phyloP scores from a whole-genome alignment of 1,140 invertebrate species.

The Kradibia gibbosae region DNA sequence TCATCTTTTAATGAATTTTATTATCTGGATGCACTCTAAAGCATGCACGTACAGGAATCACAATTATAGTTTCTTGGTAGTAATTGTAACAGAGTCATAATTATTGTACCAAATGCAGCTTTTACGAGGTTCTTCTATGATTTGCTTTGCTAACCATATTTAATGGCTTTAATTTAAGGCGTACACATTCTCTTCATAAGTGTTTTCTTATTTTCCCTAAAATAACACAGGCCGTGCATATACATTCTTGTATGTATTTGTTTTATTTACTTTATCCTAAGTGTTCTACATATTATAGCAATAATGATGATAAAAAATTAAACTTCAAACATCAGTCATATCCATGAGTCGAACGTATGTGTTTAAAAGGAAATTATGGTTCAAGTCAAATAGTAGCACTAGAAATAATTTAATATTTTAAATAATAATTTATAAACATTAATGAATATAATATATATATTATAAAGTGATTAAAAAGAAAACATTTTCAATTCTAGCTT shows the following conservation, averaged over 20 bases:
- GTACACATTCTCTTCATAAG: neutral
- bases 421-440: too few species aligned
- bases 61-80: neutral
- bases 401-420: neutral
- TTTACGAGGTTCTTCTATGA: neutral
- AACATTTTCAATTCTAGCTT: neutral
- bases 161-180: neutral
- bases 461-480: neutral
- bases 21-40: conserved; percentile 5
- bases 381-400: neutral
- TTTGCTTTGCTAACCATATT: neutral
- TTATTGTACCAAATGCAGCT: neutral
- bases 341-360: neutral
- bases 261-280: neutral
- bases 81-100: neutral
- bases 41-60: neutral
- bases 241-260: neutral
- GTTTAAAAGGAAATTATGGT: neutral
- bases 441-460: too few species aligned
- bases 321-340: neutral
- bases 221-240: neutral
- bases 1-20: conserved; percentile 13
- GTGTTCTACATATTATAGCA: neutral
- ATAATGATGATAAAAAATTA: neutral
- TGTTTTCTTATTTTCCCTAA: neutral